Evolutionary conservation across 2,797 vertebrate species (phyloP), one percentile per base, ranked within the genome.

Genomic region (Eptatretus atami): DNA sequence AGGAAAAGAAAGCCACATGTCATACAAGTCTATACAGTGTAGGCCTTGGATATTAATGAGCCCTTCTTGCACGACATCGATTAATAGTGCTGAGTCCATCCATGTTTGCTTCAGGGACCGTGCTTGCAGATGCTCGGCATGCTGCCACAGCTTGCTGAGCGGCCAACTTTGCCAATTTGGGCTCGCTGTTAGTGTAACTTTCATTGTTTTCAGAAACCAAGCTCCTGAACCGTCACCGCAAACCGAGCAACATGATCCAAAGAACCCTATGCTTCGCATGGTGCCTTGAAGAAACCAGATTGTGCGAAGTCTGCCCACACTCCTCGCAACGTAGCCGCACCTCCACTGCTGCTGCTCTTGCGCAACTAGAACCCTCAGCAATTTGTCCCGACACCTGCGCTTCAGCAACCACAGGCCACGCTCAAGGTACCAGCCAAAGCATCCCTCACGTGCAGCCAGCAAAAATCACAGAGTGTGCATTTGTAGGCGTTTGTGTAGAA

Each of bases 201-300:
- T 90, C 85, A 90, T 90, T 90, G 85, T 90, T 74, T 90, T 90
- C 60, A n/a, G 79, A 73, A 90, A 90, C 85, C 85, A 90, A 53
- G 82, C 71, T 90, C 85, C 71, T 90, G 73, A 90, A 90, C 69
- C 85, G 82, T 65, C 85, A 64, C 84, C 85, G 53, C 85, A 90
- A 53, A 88, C 83, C 64, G 83, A 82, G 72, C 85, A 90, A 70
- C 84, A 66, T 90, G 84, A 73, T 90, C 85, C 68, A 90, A 77
- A 63, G 84, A 90, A 70, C 83, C 73, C 88, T 90, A 77, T 90
- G 85, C 72, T 90, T 90, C 85, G 78, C 85, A 90, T 90, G 69
- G 85, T 69, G 84, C 85, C 71, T 90, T 90, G n/a, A 55, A 90
- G 76, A 70, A 90, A 90, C 84, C 85, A 88, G 60, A 84, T 74